These are phyloP conservation scores for Squalus acanthias DNA, from an alignment of 2,797 vertebrate species.

Conservation along the genomic window DNA sequence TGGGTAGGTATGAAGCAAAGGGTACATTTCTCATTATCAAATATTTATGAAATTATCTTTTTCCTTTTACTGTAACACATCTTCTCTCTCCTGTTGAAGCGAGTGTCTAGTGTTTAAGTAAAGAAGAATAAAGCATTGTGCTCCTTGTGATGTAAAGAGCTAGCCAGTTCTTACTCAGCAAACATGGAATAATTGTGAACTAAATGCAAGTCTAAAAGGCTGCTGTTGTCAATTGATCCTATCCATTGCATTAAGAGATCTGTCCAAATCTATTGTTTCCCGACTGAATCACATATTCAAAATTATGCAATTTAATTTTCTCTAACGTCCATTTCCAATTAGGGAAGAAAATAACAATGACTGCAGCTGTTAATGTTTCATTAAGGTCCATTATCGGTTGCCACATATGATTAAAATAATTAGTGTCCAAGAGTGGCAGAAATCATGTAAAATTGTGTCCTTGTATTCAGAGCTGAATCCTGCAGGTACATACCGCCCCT, in stretches of 20 bases:
- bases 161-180: background rate
- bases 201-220: background rate
- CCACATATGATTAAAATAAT: slow-evolving; percentile 28
- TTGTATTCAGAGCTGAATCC: background rate
- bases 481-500: background rate
- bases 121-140: background rate
- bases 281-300: background rate
- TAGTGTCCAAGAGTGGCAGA: background rate
- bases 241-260: background rate
- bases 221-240: background rate
- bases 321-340: background rate
- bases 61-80: background rate
- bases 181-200: background rate
- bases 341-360: background rate
- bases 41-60: background rate
- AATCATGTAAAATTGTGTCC: background rate
- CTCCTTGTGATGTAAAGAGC: background rate
- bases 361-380: slow-evolving; percentile 24
- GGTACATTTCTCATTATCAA: background rate
- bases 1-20: background rate
- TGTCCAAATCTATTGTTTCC: background rate
- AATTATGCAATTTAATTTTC: slow-evolving; percentile 18
- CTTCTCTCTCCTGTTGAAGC: too few species aligned
- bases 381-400: slow-evolving; percentile 32
- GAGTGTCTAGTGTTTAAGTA: background rate